These are phyloP conservation scores for Eulemur macaco DNA, from an alignment of 2,113 vertebrate species.

Conservation along the genomic window DNA sequence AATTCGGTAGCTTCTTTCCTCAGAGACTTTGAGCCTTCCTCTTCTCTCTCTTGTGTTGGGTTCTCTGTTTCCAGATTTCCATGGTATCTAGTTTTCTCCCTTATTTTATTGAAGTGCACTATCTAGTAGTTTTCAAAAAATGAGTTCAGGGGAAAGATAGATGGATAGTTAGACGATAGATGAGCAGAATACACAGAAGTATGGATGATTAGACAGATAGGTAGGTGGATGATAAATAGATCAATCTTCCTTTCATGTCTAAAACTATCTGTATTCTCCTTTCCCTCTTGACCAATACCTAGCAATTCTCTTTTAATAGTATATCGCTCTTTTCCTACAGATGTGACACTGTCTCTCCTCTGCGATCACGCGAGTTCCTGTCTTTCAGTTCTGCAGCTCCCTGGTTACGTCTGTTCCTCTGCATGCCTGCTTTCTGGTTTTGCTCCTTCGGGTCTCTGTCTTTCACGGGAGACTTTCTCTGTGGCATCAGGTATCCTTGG, in stretches of 20 bases:
- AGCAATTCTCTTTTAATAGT: not conserved
- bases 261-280: not conserved
- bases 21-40: not conserved
- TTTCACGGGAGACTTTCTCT: not conserved
- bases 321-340: not conserved
- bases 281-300: not conserved
- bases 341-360: not conserved
- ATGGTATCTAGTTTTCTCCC: not conserved
- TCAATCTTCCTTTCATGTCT: not conserved
- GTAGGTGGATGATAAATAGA: not conserved
- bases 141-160: not conserved
- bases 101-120: not conserved
- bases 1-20: not conserved
- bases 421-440: not conserved
- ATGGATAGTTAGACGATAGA: not conserved
- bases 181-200: not conserved
- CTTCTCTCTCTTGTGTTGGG: not conserved
- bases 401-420: not conserved
- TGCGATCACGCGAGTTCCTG: not conserved
- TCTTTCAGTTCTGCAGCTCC: not conserved
- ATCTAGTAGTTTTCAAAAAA: not conserved
- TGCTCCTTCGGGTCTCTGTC: not conserved
- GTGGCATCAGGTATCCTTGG: not conserved
- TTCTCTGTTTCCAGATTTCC: not conserved
- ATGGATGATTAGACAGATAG: not conserved